Evolutionary conservation across 2,797 vertebrate genomes (phyloP), one percentile per base, ranked within the genome.

Genomic region (Trachops cirrhosus): DNA sequence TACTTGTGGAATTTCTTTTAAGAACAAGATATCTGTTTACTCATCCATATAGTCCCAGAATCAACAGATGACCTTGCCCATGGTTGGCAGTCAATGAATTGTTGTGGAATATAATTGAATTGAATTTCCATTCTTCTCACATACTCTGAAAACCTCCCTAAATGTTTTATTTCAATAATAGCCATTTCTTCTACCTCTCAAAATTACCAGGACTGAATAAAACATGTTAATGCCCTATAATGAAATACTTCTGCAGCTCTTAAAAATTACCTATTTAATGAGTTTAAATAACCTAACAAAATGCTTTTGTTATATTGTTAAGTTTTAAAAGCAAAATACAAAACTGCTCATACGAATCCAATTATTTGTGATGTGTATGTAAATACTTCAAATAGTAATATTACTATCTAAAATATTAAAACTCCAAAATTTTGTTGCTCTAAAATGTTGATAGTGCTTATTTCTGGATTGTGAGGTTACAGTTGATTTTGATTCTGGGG

Each of bases 231-330:
- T 82, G 9, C 24, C 41, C 48, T 71, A 18, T 82, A 73, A 87
- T 86, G 41, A 94, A 94, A 86, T 68, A 62, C 26, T 6, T 77
- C 39, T 24, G 11, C 12, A 87, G 5, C 59, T 29, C 19, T 89
- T 85, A 57, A 93, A 75, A 94, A 89, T 86, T 37, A 89, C 7
- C 68, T 91, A 39, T 62, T 46, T 91, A 96, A 90, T 90, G 83
- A 92, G 62, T 80, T 96, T 85, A 6, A 80, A 77, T 62, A 80
- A 54, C 9, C 22, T 93, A 22, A 80, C 46, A 96, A 89, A 93
- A 67, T 73, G 18, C 6, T 86, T 41, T 46, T 95, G n/a, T 62
- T 84, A 75, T 67, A 68, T 48, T 83, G 29, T 19, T 96, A 74
- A 75, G 7, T 86, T 96, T 95, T 34, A 79, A 93, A 86, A 91